phyloP scores from a whole-genome alignment of 2,888 invertebrate species.

The Eupeodes latifasciatus region DNA sequence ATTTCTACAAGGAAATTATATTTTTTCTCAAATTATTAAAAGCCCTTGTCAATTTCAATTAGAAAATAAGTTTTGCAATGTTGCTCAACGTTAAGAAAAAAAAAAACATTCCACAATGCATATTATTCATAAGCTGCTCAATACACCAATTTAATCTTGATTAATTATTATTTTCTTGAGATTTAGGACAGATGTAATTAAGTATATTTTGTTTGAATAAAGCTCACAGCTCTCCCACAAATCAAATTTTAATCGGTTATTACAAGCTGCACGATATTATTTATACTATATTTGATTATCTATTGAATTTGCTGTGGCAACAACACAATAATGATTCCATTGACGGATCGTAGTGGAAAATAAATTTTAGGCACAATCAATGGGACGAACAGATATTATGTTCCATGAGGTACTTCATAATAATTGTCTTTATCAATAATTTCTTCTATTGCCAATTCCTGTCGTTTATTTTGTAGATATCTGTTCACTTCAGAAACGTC shows the following conservation, averaged over 20 bases:
- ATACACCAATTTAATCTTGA: constrained; percentile 2
- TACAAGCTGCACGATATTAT: constrained; percentile 2
- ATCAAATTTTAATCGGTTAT: constrained; percentile 16
- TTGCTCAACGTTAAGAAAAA: too few relatives aligned
- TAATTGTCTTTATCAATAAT: too few relatives aligned
- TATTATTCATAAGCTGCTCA: background rate
- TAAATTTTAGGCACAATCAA: background rate
- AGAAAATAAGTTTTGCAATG: too few relatives aligned
- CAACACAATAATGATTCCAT: background rate
- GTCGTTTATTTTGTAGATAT: too few relatives aligned
- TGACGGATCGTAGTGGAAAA: background rate
- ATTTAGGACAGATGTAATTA: constrained; percentile 34
- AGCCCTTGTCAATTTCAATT: too few relatives aligned
- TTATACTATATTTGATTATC: background rate
- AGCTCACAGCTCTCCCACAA: constrained; percentile 22
- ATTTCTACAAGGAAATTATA: too few relatives aligned
- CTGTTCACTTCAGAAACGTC: too few relatives aligned
- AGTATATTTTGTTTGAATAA: background rate
- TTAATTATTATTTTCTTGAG: constrained; percentile 15
- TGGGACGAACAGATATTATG: background rate
- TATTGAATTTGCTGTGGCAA: background rate
- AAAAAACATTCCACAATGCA: constrained; percentile 9
- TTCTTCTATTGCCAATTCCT: too few relatives aligned
- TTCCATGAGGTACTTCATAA: background rate
- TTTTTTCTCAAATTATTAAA: too few relatives aligned